These are phyloP conservation scores for Pyrocoelia pectoralis DNA, from an alignment of 2,888 invertebrate species.

Conservation along the genomic window DNA sequence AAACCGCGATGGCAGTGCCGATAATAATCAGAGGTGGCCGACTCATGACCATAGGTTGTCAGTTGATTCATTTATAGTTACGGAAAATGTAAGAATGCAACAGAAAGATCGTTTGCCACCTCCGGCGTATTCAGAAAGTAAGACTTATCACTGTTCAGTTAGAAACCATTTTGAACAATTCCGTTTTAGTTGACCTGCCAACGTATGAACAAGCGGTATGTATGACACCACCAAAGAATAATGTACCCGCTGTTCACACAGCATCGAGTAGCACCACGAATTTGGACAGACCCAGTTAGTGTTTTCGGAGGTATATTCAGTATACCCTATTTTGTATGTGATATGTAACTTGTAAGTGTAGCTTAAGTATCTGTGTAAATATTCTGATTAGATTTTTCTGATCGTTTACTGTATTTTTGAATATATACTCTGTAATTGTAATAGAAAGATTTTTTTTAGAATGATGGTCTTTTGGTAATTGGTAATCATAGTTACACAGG, in stretches of 20 bases:
- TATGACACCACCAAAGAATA: slow-evolving; percentile 20
- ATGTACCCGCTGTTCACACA: slow-evolving; percentile 20
- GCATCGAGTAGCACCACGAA: slow-evolving; percentile 18
- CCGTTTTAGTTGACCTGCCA: slow-evolving; percentile 35
- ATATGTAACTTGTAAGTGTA: too few relatives aligned
- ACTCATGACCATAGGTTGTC: slow-evolving; percentile 38
- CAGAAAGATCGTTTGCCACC: slow-evolving; percentile 31
- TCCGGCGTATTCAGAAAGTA: slow-evolving; percentile 39
- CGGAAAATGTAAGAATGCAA: slow-evolving; percentile 27
- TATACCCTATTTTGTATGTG: neutral
- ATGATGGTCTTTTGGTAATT: too few relatives aligned
- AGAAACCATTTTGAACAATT: neutral
- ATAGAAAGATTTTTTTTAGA: too few relatives aligned
- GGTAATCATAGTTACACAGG: too few relatives aligned
- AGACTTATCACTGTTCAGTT: neutral
- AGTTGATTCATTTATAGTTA: slow-evolving; percentile 35
- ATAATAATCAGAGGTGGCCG: slow-evolving; percentile 35
- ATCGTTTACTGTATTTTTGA: too few relatives aligned
- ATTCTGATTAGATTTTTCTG: too few relatives aligned
- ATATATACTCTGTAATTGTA: too few relatives aligned
- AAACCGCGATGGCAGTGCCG: slow-evolving; percentile 23
- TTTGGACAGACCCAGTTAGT: slow-evolving; percentile 10
- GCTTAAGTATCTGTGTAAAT: too few relatives aligned
- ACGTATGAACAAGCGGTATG: slow-evolving; percentile 38
- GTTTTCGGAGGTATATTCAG: neutral